Percentiles rank a stretch among this genome's conserved stretches.
These are phyloP conservation scores for Elymnias hypermnestra DNA, from an alignment of 1,140 invertebrate species.

Conservation along the genomic window DNA sequence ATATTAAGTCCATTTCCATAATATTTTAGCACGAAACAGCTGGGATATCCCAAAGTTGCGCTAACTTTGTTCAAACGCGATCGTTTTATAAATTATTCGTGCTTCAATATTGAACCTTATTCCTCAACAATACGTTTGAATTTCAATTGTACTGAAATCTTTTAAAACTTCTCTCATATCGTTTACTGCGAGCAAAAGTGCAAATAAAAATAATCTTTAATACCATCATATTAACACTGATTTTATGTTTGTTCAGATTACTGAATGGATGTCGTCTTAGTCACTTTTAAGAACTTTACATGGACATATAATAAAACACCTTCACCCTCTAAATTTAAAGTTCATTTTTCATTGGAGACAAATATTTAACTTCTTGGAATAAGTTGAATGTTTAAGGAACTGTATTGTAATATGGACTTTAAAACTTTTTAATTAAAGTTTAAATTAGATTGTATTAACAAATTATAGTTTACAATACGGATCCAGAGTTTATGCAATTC, in stretches of 20 bases:
- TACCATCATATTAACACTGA: neutral
- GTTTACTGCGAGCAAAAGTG: neutral
- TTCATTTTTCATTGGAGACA: neutral
- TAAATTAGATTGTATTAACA: constrained; percentile 6
- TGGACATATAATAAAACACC: neutral
- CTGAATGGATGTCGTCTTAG: neutral
- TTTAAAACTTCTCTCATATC: neutral
- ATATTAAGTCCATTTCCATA: constrained; percentile 39
- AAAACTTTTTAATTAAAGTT: constrained; percentile 7
- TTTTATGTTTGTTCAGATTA: neutral
- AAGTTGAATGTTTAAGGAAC: neutral
- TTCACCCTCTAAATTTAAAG: neutral
- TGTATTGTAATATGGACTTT: neutral
- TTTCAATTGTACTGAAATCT: constrained; percentile 10
- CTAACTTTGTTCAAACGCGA: constrained; percentile 55
- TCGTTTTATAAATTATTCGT: constrained; percentile 21
- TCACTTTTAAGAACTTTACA: constrained; percentile 1
- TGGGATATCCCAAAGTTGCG: constrained; percentile 67
- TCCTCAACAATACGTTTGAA: constrained; percentile 7
- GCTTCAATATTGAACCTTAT: constrained; percentile 30
- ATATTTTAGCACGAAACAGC: constrained; percentile 29
- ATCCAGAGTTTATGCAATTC: constrained; percentile 68
- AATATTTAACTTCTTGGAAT: neutral
- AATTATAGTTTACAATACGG: constrained; percentile 35
- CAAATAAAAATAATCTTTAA: neutral